Evolutionary conservation across 2,113 vertebrate genomes (phyloP).

Genomic region (Sinocyclocheilus anophthalmus): DNA sequence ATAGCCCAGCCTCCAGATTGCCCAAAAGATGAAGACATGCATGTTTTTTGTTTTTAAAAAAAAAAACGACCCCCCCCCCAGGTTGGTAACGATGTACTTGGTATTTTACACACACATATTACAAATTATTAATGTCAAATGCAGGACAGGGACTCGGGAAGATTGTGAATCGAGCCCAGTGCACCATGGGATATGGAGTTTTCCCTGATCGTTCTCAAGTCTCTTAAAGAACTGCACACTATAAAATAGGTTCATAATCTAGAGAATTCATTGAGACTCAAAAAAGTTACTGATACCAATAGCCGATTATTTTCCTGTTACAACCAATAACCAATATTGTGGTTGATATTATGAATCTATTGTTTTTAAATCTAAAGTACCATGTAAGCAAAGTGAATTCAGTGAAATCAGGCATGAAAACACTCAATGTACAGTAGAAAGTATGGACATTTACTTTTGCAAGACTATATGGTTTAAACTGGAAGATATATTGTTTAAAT

Average conservation of each 20-base stretch:
- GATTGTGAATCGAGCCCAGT: neutral
- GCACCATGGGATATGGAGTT: neutral
- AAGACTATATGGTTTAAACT: neutral
- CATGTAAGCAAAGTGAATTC: neutral
- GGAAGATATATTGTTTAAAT: neutral
- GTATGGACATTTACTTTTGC: no score
- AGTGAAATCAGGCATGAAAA: neutral
- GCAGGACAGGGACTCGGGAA: neutral
- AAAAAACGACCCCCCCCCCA: no score
- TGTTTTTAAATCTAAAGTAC: neutral
- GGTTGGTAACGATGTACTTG: slow-evolving; percentile 29
- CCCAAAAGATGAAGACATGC: slow-evolving; percentile 79
- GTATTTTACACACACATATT: neutral
- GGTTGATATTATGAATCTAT: neutral
- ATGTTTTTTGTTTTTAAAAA: no score
- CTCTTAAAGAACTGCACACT: no score
- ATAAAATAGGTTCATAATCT: no score
- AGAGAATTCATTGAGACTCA: no score
- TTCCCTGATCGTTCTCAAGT: neutral
- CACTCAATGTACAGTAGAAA: neutral
- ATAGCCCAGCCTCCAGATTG: slow-evolving; percentile 9
- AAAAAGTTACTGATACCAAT: no score
- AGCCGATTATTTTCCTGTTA: neutral
- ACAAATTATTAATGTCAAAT: neutral
- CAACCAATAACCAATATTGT: neutral